Evolutionary conservation across 92 coral and sea anemone species (phyloP).

Genomic region (Zoanthus sociatus): DNA sequence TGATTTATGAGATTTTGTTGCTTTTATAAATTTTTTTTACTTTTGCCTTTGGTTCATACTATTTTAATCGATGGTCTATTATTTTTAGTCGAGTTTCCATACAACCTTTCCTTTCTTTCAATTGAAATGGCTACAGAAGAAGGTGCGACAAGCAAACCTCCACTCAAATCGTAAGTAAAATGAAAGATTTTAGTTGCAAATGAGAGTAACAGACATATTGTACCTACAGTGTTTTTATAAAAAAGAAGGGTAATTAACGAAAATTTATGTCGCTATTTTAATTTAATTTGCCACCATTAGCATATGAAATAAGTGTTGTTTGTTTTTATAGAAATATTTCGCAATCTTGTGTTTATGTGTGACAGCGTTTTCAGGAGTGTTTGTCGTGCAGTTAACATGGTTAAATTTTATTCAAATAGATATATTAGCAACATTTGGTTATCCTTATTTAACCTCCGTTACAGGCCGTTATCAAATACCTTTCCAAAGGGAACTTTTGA

Average conservation of each 20-base stretch:
- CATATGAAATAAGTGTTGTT: slow-evolving; percentile 4
- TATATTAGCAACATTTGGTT: slow-evolving; percentile 4
- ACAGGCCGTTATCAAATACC: slow-evolving; percentile 3
- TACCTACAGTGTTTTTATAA: too few species aligned
- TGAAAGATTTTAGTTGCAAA: too few species aligned
- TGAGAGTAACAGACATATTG: too few species aligned
- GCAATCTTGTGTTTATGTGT: background rate
- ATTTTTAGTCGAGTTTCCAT: slow-evolving; percentile 26
- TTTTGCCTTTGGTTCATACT: slow-evolving; percentile 45
- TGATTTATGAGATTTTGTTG: slow-evolving; percentile 42
- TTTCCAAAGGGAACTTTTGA: slow-evolving; percentile 9
- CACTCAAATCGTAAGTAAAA: too few species aligned
- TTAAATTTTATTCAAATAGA: background rate
- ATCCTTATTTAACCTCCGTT: background rate
- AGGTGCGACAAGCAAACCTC: too few species aligned
- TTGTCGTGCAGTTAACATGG: slow-evolving; percentile 16
- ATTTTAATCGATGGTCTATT: slow-evolving; percentile 36
- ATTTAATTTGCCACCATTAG: background rate
- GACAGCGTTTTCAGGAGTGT: slow-evolving; percentile 18
- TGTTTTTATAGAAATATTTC: slow-evolving; percentile 8
- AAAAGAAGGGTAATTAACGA: too few species aligned
- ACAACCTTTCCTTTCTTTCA: slow-evolving; percentile 25
- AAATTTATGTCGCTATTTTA: too few species aligned
- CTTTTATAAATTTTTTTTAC: slow-evolving; percentile 30
- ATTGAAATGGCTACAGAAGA: slow-evolving; percentile 12